A percentile compares a stretch with the other conserved stretches of the same genome.
Evolutionary conservation across 1,140 invertebrate genomes (phyloP).

Genomic region (Drosophila rhopaloa): DNA sequence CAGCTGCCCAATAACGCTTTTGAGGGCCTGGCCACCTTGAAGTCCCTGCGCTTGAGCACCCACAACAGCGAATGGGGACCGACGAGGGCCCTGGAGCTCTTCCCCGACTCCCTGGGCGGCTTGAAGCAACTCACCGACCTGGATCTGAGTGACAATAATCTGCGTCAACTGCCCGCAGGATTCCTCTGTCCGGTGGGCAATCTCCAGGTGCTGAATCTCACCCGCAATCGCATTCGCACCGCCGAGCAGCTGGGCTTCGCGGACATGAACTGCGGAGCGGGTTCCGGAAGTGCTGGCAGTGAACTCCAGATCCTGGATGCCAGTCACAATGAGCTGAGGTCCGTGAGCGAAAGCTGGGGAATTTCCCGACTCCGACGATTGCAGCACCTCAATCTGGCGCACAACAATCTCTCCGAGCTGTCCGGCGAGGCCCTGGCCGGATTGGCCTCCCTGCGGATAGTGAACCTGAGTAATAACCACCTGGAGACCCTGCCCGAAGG

Average conservation of each 20-base stretch:
- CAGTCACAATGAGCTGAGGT: slow-evolving; percentile 91
- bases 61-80: slow-evolving; percentile 91
- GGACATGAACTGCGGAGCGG: slow-evolving; percentile 85
- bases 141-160: slow-evolving; percentile 93
- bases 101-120: slow-evolving; percentile 88
- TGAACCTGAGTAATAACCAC: slow-evolving; percentile 94
- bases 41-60: slow-evolving; percentile 90
- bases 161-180: slow-evolving; percentile 90
- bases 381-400: slow-evolving; percentile 91
- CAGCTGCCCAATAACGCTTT: slow-evolving; percentile 91
- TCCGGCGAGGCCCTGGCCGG: slow-evolving; percentile 91
- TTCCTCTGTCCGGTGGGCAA: slow-evolving; percentile 91
- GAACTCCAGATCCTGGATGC: slow-evolving; percentile 90
- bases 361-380: slow-evolving; percentile 90
- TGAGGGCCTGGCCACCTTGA: slow-evolving; percentile 90
- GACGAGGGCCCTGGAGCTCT: slow-evolving; percentile 89
- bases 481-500: slow-evolving; percentile 91
- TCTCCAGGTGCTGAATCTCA: slow-evolving; percentile 93
- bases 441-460: slow-evolving; percentile 89
- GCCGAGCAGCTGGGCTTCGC: slow-evolving; percentile 90
- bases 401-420: slow-evolving; percentile 93
- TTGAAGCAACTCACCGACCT: slow-evolving; percentile 91
- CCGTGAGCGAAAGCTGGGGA: slow-evolving; percentile 89
- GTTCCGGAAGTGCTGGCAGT: slow-evolving; percentile 85
- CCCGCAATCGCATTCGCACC: slow-evolving; percentile 91